Percentiles rank a stretch among this genome's conserved stretches.
These are phyloP conservation scores for Deilephila porcellus DNA, from an alignment of 2,888 invertebrate species.

Conservation along the genomic window DNA sequence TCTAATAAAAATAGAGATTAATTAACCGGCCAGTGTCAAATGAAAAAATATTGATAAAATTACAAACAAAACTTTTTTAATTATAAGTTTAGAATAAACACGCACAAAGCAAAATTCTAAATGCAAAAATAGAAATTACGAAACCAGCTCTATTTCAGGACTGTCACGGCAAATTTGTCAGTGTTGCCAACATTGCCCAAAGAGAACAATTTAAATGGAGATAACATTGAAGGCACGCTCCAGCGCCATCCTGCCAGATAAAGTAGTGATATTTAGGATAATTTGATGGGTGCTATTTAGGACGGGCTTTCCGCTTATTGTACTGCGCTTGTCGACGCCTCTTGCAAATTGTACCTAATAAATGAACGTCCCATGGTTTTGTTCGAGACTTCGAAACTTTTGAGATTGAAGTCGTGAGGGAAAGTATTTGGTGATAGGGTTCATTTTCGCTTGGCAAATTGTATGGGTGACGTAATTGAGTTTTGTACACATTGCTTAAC, in stretches of 20 bases:
- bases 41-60: not conserved
- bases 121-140: not conserved
- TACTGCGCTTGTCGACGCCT: not conserved
- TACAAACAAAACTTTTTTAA: too few relatives aligned
- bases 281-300: conserved; percentile 45
- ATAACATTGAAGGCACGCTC: conserved; percentile 21
- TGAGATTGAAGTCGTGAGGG: not conserved
- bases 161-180: conserved; percentile 12
- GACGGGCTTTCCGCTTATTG: conserved; percentile 23
- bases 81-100: not conserved
- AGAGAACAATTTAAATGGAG: conserved; percentile 22
- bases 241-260: not conserved
- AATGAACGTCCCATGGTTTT: conserved; percentile 17
- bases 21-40: not conserved
- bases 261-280: conserved; percentile 36
- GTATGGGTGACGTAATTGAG: not conserved
- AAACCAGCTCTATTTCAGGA: not conserved
- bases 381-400: conserved; percentile 11
- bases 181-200: conserved; percentile 24
- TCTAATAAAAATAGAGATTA: not conserved
- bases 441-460: not conserved
- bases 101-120: not conserved
- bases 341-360: conserved; percentile 18
- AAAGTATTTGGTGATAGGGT: not conserved
- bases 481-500: too few relatives aligned